Percentiles rank a stretch among this genome's conserved stretches.
Evolutionary conservation across 2,888 invertebrate genomes (phyloP).

Genomic region (Ptilodon capucinus): DNA sequence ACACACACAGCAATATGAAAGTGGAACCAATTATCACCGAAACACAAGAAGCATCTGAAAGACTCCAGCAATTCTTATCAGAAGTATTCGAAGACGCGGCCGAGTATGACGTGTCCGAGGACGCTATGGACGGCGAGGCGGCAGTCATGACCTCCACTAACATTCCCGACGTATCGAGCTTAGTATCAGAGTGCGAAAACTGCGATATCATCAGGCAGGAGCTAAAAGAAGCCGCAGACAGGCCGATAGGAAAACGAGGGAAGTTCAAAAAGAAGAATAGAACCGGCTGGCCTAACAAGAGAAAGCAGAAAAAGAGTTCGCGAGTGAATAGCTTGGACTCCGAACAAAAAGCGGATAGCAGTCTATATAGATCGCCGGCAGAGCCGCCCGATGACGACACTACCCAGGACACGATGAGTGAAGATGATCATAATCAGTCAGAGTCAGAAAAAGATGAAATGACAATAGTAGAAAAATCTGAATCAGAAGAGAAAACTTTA

Average conservation of each 20-base stretch:
- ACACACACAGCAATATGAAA: constrained; percentile 56
- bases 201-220: constrained; percentile 71
- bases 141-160: constrained; percentile 58
- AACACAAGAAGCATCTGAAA: constrained; percentile 62
- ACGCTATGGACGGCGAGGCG: constrained; percentile 60
- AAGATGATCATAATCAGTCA: constrained; percentile 53
- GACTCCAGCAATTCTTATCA: constrained; percentile 69
- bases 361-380: constrained; percentile 59
- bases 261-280: constrained; percentile 88
- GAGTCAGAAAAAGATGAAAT: constrained; percentile 47
- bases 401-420: constrained; percentile 57
- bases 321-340: constrained; percentile 55
- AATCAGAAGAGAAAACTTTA: constrained; percentile 31
- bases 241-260: constrained; percentile 62
- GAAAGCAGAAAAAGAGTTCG: constrained; percentile 63
- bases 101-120: constrained; percentile 76
- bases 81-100: constrained; percentile 72
- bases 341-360: constrained; percentile 52
- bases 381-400: constrained; percentile 62
- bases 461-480: constrained; percentile 31
- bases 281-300: constrained; percentile 91
- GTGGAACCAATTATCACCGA: constrained; percentile 57
- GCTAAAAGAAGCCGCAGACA: constrained; percentile 48
- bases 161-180: constrained; percentile 70
- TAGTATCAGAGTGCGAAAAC: constrained; percentile 70